Percentiles rank a stretch among this genome's conserved stretches.
Evolutionary conservation across 2,888 invertebrate species (phyloP).

Genomic region (Suillia variegata): DNA sequence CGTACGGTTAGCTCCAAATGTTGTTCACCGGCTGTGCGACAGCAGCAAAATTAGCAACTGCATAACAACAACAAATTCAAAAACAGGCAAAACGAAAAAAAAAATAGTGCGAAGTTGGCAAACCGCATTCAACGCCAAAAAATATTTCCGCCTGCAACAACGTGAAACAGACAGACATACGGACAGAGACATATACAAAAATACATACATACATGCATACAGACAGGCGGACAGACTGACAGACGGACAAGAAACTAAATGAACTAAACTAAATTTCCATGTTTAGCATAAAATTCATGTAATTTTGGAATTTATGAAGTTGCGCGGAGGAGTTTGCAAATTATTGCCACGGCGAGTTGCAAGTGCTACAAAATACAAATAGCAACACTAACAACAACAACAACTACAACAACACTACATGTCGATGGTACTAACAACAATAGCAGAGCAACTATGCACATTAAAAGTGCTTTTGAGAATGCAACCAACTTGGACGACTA

Average conservation of each 20-base stretch:
- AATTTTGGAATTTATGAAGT: constrained; percentile 9
- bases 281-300: constrained; percentile 4
- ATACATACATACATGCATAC: no score
- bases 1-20: no score
- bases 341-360: constrained; percentile 1
- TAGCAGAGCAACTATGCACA: not conserved
- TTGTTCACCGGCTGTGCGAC: no score
- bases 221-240: not conserved
- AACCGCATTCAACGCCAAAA: constrained; percentile 5
- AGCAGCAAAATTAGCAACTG: no score
- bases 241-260: not conserved
- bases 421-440: not conserved
- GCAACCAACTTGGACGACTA: not conserved
- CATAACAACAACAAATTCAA: no score
- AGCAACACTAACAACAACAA: not conserved
- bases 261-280: constrained; percentile 2
- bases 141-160: constrained; percentile 3
- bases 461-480: not conserved
- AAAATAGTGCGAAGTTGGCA: no score
- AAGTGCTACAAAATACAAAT: constrained; percentile 9
- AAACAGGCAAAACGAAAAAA: no score
- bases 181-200: no score
- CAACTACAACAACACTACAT: no score
- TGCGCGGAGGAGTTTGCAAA: constrained; percentile 1
- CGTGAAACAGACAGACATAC: not conserved